Base-by-base conservation (phyloP, 1,140 invertebrate genomes). In the Proales similis region DNA sequence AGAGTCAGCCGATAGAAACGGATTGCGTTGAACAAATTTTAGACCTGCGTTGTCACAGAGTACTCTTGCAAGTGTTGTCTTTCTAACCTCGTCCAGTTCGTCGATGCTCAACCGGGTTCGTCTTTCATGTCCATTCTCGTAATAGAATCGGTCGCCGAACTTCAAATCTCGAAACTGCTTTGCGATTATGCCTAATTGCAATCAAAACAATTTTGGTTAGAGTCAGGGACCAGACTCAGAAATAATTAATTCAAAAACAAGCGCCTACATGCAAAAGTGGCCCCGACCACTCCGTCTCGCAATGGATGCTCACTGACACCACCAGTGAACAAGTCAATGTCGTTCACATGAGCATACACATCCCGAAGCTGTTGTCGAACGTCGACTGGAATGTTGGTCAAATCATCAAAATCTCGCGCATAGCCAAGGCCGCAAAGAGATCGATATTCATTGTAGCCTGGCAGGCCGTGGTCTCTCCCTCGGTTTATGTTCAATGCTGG, bases 401-500 rank as follows among this genome's bases (percentile, higher is more conserved):
- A 78, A 69, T 96, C 90, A 47, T 92, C 85, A 75, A 97, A 98
- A 12, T 78, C 84, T 24, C 82, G 75, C 0, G 87, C 87, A n/a
- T 78, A 77, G 0, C 81, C 81, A 72, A 98, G 82, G 68, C 90
- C 89, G 71, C 93, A 98, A 49, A 84, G 82, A 68, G 82, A 78
- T 17, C 94, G 77, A 80, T 87, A 96, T 60, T 87, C 84, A 45
- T 86, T 83, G 67, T 97, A 97, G 4, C 85, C 83, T 0, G 90
- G 90, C 30, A 98, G 80, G 4, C 84, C 94, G 72, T 97, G 93
- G 73, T 98, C 93, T 66, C 93, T 77, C 1, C 87, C 86, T 68
- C 93, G 74, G 72, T 98, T 93, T 51, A 98, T 89, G 70, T 98
- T 98, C 71, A 98, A 86, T 0, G 91, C 87, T 2, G 92, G 93